These are phyloP conservation scores for Napeogenes sylphis DNA, from an alignment of 2,888 invertebrate genomes.

Conservation along the genomic window DNA sequence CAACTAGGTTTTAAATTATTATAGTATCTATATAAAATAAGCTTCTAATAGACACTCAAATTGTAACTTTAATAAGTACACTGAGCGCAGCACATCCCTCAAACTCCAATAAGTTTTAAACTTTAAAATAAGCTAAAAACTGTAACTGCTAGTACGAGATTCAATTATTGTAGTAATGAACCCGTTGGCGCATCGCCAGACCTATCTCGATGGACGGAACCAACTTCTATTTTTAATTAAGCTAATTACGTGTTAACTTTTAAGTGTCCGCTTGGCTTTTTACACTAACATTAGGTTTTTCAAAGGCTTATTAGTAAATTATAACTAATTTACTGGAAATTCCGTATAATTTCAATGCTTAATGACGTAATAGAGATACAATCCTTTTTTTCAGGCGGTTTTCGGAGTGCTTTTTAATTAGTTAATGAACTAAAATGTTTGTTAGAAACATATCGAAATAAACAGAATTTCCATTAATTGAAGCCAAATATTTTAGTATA, in stretches of 20 bases:
- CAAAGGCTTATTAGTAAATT: background rate
- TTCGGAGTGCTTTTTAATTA: too few relatives aligned
- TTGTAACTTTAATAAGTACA: background rate
- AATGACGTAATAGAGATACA: too few relatives aligned
- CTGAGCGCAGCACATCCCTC: background rate
- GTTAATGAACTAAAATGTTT: too few relatives aligned
- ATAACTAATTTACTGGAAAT: too few relatives aligned
- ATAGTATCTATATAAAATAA: too few relatives aligned
- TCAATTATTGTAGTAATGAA: slow-evolving; percentile 21
- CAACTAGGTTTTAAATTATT: too few relatives aligned
- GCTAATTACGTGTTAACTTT: slow-evolving; percentile 27
- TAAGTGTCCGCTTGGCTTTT: slow-evolving; percentile 11
- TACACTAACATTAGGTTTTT: background rate
- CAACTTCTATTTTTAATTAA: slow-evolving; percentile 23
- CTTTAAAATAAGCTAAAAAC: slow-evolving; percentile 7
- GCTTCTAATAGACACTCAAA: background rate
- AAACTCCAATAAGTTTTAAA: slow-evolving; percentile 2
- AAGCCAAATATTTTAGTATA: too few relatives aligned
- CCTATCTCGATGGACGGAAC: slow-evolving; percentile 12
- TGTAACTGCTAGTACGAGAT: slow-evolving; percentile 5
- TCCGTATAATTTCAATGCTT: too few relatives aligned
- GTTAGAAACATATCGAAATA: too few relatives aligned
- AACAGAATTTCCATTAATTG: too few relatives aligned
- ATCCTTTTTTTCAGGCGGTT: too few relatives aligned
- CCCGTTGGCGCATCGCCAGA: slow-evolving; percentile 27